These are phyloP conservation scores for Cotesia vestalis DNA, from an alignment of 1,140 invertebrate genomes.

Conservation along the genomic window DNA sequence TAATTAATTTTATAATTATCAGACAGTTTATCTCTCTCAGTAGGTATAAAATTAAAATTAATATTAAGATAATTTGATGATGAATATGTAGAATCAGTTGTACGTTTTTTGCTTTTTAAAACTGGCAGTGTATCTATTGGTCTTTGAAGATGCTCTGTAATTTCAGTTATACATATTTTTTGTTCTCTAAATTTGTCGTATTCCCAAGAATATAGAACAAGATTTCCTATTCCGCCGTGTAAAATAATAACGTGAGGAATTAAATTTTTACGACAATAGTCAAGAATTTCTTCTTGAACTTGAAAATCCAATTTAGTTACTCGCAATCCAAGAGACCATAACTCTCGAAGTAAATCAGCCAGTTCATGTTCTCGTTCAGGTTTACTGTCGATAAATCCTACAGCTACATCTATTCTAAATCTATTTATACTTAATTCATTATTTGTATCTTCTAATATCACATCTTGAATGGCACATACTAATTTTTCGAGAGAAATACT, in stretches of 20 bases:
- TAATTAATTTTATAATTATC: slow-evolving; percentile 64
- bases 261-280: slow-evolving; percentile 71
- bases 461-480: slow-evolving; percentile 66
- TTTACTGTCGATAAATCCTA: slow-evolving; percentile 71
- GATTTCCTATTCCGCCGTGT: slow-evolving; percentile 72
- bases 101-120: slow-evolving; percentile 52
- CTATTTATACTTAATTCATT: slow-evolving; percentile 41
- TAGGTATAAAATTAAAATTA: slow-evolving; percentile 65
- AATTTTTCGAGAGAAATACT: slow-evolving; percentile 80
- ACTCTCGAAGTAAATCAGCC: slow-evolving; percentile 68
- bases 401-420: slow-evolving; percentile 70
- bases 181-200: slow-evolving; percentile 73
- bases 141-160: slow-evolving; percentile 70
- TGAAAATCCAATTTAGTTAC: slow-evolving; percentile 67
- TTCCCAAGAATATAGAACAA: slow-evolving; percentile 72
- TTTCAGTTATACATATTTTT: slow-evolving; percentile 67
- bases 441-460: slow-evolving; percentile 22
- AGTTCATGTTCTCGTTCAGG: slow-evolving; percentile 71
- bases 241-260: slow-evolving; percentile 75
- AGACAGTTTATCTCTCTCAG: slow-evolving; percentile 67
- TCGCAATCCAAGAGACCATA: slow-evolving; percentile 70
- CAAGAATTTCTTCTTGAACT: slow-evolving; percentile 72
- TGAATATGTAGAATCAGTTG: slow-evolving; percentile 47
- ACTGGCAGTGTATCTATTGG: slow-evolving; percentile 50
- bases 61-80: slow-evolving; percentile 50